Evolutionary conservation across 2,797 vertebrate genomes (phyloP), one percentile per base, ranked within the genome.

Genomic region (Melanotaenia parkinsoni): DNA sequence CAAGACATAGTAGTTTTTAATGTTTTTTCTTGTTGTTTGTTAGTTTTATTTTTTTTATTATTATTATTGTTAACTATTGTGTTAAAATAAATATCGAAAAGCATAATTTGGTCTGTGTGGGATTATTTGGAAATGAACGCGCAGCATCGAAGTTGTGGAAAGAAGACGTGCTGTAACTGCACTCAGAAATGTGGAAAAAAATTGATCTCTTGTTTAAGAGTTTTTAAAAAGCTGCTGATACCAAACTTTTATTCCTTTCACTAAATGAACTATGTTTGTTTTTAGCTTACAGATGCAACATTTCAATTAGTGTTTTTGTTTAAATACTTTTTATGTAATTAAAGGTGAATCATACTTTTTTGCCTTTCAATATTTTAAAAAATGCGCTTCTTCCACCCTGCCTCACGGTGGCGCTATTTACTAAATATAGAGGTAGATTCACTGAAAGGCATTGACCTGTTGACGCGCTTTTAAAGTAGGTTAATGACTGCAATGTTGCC

Each of bases 61-160:
- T 63, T 74, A 32, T 54, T 67, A 20, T 22, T 6, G 9, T 20
- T n/a, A 67, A 72, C 32, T 56, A 66, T 62, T 2, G 11, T 68
- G 59, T 76, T 6, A 45, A 79, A 91, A 89, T 88, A 86, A 92
- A 89, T 76, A 45, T 50, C 7, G 76, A 45, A 53, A 82, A 74
- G 11, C 3, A 3, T 18, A 5, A 24, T 24, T 43, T 53, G 26
- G 1, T 16, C 28, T 68, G 60, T 59, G 32, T 57, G 18, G 58
- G 24, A 62, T 58, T 3, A n/a, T 65, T 51, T 47, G 4, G 0
- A 28, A 35, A 43, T 30, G 12, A 57, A 5, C 10, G n/a, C 40
- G 3, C 40, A 1, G 3, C 43, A 18, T 45, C 43, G 5, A 45
- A 20, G 43, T 18, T 8, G 16, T 45, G 43, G 43, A 45, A 45